Evolutionary conservation across 2,888 invertebrate species (phyloP).

Genomic region (Gymnocheta viridis): DNA sequence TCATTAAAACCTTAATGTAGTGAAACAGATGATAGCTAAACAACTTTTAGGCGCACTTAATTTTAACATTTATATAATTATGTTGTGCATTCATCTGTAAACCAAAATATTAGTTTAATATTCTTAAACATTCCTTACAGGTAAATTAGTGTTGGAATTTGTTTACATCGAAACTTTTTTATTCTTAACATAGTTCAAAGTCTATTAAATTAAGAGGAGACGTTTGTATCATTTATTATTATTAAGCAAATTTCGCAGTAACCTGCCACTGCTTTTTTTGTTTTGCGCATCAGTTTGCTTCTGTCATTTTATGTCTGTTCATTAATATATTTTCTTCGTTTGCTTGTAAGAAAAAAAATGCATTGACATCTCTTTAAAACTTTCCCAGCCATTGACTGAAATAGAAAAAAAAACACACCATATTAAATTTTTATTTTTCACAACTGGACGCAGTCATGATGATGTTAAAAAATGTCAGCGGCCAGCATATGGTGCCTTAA

Average conservation of each 20-base stretch:
- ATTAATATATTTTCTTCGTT: not conserved
- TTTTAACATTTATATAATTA: no score
- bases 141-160: no score
- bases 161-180: no score
- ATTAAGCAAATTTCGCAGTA: not conserved
- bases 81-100: no score
- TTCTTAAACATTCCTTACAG: no score
- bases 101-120: no score
- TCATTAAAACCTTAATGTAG: no score
- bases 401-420: conserved; percentile 9
- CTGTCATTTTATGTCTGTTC: not conserved
- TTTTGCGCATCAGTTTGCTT: not conserved
- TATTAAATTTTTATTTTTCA: not conserved
- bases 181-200: no score
- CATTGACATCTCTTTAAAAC: conserved; percentile 47
- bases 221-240: not conserved
- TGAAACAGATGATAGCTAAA: no score
- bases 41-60: no score
- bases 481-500: not conserved
- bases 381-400: conserved; percentile 41
- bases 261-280: not conserved
- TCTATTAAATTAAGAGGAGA: not conserved
- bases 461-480: conserved; percentile 9
- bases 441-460: conserved; percentile 14
- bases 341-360: not conserved